Evolutionary conservation across 2,888 invertebrate genomes (phyloP), one percentile per base, ranked within the genome.

Genomic region (Eristalis intricaria): DNA sequence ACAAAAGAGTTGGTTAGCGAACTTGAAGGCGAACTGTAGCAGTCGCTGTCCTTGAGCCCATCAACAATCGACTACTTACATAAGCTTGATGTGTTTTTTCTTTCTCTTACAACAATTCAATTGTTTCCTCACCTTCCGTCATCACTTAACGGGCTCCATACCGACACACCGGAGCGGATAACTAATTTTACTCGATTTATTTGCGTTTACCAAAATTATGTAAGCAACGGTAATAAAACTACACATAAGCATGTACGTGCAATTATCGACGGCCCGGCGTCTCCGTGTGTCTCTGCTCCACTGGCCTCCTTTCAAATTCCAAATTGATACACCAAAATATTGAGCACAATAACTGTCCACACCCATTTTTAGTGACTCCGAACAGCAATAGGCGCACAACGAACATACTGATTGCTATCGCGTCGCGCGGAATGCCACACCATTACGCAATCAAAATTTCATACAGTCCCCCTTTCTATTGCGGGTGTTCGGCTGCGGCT

Each of bases 281-380:
- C 65, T 35, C 8, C 32, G 7, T 38, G 58, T 60, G 66, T 71
- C 58, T 65, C 58, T 61, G 22, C 68, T 77, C 64, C 35, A 64
- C 69, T 84, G 78, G 60, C 78, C 78, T 64, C 66, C n/a, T 71
- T 82, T 71, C 38, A 19, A 75, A 64, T 19, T n/a, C n/a, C 19
- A 61, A 60, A 65, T 32, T 40, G 19, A 32, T n/a, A 29, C 8
- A 60, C 63, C 4, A n/a, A 35, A 58, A 56, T 35, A 10, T 66
- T 63, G 32, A 22, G 56, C 73, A 75, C 70, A 74, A 66, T 70
- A 70, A 40, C 75, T 73, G 68, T 43, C 75, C 80, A 66, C 84
- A 76, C 84, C 84, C 66, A 80, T 66, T 32, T 66, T 43, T 23
- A 50, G 50, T 63, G 40, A 32, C 40, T 82, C 58, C 60, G 60